These are phyloP conservation scores for Drosophila trichaetosa DNA, from an alignment of 2,888 invertebrate species.

Conservation along the genomic window DNA sequence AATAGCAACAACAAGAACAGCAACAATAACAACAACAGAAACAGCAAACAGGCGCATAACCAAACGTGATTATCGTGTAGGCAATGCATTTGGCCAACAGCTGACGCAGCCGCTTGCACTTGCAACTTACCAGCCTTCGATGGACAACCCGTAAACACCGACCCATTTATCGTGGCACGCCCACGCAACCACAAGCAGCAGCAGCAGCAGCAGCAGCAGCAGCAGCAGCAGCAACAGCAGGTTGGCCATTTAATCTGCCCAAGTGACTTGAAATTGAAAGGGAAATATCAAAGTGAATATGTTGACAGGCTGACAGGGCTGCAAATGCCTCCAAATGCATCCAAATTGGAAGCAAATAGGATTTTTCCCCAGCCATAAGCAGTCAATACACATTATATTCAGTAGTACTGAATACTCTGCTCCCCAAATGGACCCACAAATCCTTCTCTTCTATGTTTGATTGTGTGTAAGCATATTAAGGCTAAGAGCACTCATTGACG, in stretches of 20 bases:
- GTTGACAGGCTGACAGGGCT: conserved; percentile 49
- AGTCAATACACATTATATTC: conserved; percentile 5
- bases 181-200: conserved; percentile 55
- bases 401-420: neutral
- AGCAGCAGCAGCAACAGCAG: conserved; percentile 20
- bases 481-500: neutral
- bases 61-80: conserved; percentile 75
- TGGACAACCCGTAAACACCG: conserved; percentile 5
- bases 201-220: conserved; percentile 22
- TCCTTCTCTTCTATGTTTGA: neutral
- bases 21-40: conserved; percentile 7
- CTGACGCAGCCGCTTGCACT: conserved; percentile 64
- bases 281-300: conserved; percentile 78
- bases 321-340: conserved; percentile 23
- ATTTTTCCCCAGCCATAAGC: conserved; percentile 1
- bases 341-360: conserved; percentile 4
- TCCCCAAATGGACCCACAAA: neutral
- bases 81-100: conserved; percentile 65
- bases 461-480: neutral
- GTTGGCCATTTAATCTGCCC: conserved; percentile 73
- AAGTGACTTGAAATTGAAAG: conserved; percentile 75
- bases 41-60: conserved; percentile 45
- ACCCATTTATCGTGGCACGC: conserved; percentile 25
- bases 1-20: conserved; percentile 4
- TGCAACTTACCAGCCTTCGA: conserved; percentile 26